Evolutionary conservation across 2,113 vertebrate genomes (phyloP).

Genomic region (Malurus melanocephalus): DNA sequence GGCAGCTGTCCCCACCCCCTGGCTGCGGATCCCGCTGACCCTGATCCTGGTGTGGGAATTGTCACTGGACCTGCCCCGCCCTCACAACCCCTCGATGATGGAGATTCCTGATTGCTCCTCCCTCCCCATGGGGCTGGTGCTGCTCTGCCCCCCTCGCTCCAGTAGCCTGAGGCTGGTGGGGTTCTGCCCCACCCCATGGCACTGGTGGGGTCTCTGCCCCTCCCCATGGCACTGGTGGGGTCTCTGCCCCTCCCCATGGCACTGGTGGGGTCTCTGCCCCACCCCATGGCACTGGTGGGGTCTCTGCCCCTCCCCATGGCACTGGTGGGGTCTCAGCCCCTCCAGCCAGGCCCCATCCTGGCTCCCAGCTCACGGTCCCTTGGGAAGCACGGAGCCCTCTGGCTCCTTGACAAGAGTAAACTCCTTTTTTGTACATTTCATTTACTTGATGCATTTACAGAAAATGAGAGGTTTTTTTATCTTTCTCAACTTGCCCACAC

Average conservation of each 20-base stretch:
- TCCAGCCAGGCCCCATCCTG: accelerated
- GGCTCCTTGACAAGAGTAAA: neutral
- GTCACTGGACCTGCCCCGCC: neutral
- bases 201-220: neutral
- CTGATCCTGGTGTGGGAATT: neutral
- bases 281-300: too few relatives aligned
- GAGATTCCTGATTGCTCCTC: neutral
- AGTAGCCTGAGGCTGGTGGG: neutral
- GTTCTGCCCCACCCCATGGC: accelerated
- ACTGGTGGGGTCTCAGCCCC: neutral
- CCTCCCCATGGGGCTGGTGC: neutral
- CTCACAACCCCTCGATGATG: neutral
- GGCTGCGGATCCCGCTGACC: accelerated
- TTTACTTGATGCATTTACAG: neutral
- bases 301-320: too few relatives aligned
- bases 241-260: too few relatives aligned
- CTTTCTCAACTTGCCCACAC: neutral
- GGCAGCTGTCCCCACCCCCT: accelerated
- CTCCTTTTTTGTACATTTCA: neutral
- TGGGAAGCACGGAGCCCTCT: neutral
- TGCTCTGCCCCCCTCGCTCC: too few relatives aligned
- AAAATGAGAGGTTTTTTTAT: neutral
- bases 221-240: too few relatives aligned
- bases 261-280: neutral
- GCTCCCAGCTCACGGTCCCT: accelerated